Percentiles rank a stretch among this genome's conserved stretches.
Evolutionary conservation across 1,140 invertebrate species (phyloP).

Genomic region (Euwallacea fornicatus): DNA sequence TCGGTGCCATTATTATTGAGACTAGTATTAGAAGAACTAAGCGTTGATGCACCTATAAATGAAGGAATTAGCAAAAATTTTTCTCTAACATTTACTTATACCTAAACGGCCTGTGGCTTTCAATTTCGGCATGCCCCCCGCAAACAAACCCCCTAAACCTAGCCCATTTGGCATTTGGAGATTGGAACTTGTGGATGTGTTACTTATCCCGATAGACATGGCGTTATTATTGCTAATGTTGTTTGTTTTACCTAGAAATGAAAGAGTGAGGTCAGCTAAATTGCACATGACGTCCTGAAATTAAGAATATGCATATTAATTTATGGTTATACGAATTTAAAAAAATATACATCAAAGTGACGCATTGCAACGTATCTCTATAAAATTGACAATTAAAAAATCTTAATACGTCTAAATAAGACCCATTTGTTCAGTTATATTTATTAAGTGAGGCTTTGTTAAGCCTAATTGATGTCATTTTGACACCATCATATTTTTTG

Average conservation of each 20-base stretch:
- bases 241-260: slow-evolving; percentile 42
- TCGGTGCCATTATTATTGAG: slow-evolving; percentile 31
- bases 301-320: no score
- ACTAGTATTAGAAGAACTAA: slow-evolving; percentile 21
- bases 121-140: slow-evolving; percentile 85
- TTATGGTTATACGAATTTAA: no score
- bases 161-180: slow-evolving; percentile 54
- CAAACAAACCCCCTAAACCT: slow-evolving; percentile 76
- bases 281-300: background rate
- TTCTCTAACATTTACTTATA: background rate
- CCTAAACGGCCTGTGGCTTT: slow-evolving; percentile 62
- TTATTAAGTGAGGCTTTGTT: no score
- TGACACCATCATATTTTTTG: no score
- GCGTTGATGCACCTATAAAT: slow-evolving; percentile 10
- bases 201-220: slow-evolving; percentile 48
- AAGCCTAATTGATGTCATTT: no score
- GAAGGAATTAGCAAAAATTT: no score
- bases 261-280: background rate
- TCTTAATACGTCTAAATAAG: no score
- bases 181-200: slow-evolving; percentile 49
- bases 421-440: no score
- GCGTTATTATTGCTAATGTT: slow-evolving; percentile 34
- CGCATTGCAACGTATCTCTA: no score
- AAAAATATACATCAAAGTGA: no score
- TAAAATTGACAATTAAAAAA: no score